Base-by-base conservation (phyloP, 2,888 invertebrate genomes). In the Drosophila peninsularis region DNA sequence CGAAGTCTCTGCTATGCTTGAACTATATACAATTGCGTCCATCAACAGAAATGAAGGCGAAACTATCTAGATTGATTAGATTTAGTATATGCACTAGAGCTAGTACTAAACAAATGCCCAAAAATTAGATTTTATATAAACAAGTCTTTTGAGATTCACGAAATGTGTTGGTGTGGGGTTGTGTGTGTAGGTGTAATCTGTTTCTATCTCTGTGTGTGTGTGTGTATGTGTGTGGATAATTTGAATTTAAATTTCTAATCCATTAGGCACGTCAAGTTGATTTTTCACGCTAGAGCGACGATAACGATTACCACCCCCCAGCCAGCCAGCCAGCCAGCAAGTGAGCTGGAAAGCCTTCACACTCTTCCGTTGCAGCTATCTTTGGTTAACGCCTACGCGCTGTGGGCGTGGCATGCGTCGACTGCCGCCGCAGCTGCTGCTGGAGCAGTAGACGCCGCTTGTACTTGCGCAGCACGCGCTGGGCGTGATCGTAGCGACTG, bases 391-490 rank as follows among this genome's bases (percentile, higher is more conserved):
- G 52, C 52, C 27, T 52, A 19, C 24, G 24, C 36, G 24, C 37
- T 17, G 52, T 24, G 36, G 52, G 52, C 37, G 52, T 52, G 52
- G 17, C 52, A 11, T 10, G 36, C 1, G 19, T 10, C 11, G 6
- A 50, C 5, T 34, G 50, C 0, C 50, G 50, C 78, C 19, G 19
- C 41, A 11, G 41, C 41, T 19, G 41, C 11, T 47, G 47, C 30
- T 47, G 47, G 11, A 19, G 47, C 77, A 53, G 24, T 13, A 77
- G 73, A 57, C 81, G 83, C 50, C 86, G 83, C 73, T 82, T 89
- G 74, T 92, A 92, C 74, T 92, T 92, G 60, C 89, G 90, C 62
- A 92, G 76, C 57, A 92, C 82, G 37, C 91, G 90, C 78, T 92
- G 91, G 58, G 90, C 91, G 56, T 91, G 90, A 74, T 91, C 90